Evolutionary conservation across 2,888 invertebrate species (phyloP).

Genomic region (Agriopis marginaria): DNA sequence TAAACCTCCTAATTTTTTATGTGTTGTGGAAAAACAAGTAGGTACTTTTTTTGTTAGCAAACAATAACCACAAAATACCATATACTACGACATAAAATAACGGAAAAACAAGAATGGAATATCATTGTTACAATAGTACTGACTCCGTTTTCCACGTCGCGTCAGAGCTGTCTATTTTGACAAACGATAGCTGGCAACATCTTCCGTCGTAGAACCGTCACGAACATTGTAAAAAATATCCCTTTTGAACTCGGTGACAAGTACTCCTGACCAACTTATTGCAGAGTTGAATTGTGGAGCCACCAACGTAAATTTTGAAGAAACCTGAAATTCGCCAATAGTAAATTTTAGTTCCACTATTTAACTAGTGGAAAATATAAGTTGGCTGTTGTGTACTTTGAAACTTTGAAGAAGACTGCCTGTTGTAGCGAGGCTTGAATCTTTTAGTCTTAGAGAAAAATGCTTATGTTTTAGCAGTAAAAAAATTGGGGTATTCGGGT

Average conservation of each 20-base stretch:
- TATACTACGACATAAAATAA: no score
- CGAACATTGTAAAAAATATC: constrained; percentile 50
- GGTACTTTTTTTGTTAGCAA: no score
- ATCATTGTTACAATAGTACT: not conserved
- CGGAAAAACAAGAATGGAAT: no score
- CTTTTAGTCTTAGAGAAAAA: not conserved
- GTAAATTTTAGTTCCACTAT: not conserved
- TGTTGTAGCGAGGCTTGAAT: not conserved
- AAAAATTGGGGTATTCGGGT: no score
- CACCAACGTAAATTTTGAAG: not conserved
- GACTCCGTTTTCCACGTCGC: not conserved
- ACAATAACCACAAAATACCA: no score
- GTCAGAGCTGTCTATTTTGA: constrained; percentile 57
- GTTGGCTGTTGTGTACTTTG: not conserved
- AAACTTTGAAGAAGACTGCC: not conserved
- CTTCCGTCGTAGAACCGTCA: constrained; percentile 45
- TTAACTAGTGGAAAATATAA: not conserved
- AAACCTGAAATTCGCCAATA: not conserved
- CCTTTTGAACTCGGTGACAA: constrained; percentile 45
- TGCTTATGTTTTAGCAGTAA: not conserved
- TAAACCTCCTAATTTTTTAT: no score
- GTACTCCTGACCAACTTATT: constrained; percentile 25
- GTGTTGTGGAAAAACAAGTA: no score
- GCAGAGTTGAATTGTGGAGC: not conserved
- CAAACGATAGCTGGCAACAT: constrained; percentile 55